phyloP scores from a whole-genome alignment of 2,888 invertebrate genomes.

The Lepidonotus clava region DNA sequence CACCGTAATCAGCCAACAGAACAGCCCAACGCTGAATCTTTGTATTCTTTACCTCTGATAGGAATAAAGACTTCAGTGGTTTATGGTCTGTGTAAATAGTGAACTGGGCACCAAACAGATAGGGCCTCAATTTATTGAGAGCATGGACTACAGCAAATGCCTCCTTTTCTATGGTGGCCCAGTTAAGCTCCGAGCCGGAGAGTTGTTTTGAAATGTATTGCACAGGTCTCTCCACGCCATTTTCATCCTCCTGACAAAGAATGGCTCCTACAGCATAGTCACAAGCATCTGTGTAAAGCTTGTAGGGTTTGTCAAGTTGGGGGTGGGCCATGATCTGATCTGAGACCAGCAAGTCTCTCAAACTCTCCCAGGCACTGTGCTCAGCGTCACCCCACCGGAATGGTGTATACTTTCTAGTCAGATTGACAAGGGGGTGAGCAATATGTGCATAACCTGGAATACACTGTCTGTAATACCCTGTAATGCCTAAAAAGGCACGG shows the following conservation, averaged over 20 bases:
- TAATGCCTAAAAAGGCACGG: conserved; percentile 32
- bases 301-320: conserved; percentile 4
- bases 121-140: conserved; percentile 35
- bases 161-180: conserved; percentile 49
- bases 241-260: background rate
- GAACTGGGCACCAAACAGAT: conserved; percentile 52
- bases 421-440: conserved; percentile 21
- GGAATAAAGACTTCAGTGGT: conserved; percentile 52
- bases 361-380: background rate
- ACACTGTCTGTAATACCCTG: conserved; percentile 55
- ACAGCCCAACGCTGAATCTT: conserved; percentile 59
- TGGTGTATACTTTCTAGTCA: conserved; percentile 4
- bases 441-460: conserved; percentile 47
- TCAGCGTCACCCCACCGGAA: background rate
- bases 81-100: conserved; percentile 48
- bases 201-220: conserved; percentile 45
- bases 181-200: background rate
- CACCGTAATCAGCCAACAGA: conserved; percentile 57
- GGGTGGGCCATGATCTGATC: conserved; percentile 23
- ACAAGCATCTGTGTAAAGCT: conserved; percentile 39
- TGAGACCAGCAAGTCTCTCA: conserved; percentile 34
- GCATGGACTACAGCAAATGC: conserved; percentile 30
- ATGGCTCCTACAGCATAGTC: conserved; percentile 12
- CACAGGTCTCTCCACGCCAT: conserved; percentile 33
- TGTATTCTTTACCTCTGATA: conserved; percentile 56